These are phyloP conservation scores for Opisthograptis luteolata DNA, from an alignment of 2,888 invertebrate genomes.

Conservation along the genomic window DNA sequence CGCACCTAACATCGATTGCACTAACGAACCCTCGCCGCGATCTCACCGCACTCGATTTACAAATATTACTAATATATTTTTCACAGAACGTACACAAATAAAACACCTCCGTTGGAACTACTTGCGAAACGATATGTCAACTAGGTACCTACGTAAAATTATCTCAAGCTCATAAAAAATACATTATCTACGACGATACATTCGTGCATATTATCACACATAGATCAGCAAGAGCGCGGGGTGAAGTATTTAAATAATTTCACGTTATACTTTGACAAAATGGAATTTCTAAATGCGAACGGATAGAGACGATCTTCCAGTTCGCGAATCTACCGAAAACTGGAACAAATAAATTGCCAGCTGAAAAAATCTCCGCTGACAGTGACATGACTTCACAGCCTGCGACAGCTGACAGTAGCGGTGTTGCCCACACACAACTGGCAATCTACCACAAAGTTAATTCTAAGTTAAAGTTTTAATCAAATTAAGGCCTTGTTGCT, in stretches of 20 bases:
- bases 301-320: constrained; percentile 40
- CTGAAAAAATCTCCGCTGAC: constrained; percentile 37
- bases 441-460: not conserved
- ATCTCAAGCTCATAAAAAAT: constrained; percentile 41
- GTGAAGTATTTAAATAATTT: constrained; percentile 36
- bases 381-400: constrained; percentile 20
- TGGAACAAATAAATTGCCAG: constrained; percentile 43
- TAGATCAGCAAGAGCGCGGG: constrained; percentile 23
- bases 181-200: constrained; percentile 22
- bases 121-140: constrained; percentile 79
- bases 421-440: not conserved
- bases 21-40: constrained; percentile 39
- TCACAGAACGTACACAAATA: constrained; percentile 75
- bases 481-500: too few relatives aligned
- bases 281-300: constrained; percentile 31
- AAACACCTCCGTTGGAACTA: constrained; percentile 68
- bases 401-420: constrained; percentile 11
- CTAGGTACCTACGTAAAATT: constrained; percentile 68
- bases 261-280: constrained; percentile 44
- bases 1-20: constrained; percentile 48
- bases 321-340: constrained; percentile 63
- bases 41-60: constrained; percentile 45
- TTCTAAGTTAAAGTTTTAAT: too few relatives aligned
- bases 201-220: constrained; percentile 19
- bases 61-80: constrained; percentile 55